Evolutionary conservation across 2,888 invertebrate species (phyloP), one percentile per base, ranked within the genome.

Genomic region (Spatulosminthurus flaviceps): DNA sequence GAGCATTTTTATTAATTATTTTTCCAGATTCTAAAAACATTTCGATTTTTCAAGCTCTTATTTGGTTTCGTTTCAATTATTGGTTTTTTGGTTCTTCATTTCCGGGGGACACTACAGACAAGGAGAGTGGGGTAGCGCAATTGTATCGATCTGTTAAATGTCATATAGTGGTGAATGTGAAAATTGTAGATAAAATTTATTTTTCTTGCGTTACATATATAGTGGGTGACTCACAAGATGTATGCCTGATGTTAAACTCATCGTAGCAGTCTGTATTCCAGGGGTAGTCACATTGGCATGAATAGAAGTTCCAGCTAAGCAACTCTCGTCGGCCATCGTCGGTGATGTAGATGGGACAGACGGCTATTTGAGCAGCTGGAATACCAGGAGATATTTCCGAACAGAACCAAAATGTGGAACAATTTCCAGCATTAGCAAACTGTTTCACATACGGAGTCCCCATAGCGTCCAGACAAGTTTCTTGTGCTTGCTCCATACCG

Each of bases 211-310:
- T 24, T 72, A n/a, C 5, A 34, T 16, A 29, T 19, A 26, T 26
- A 22, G 16, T 34, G 34, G 2, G n/a, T n/a, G 1, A 70, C 69
- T 69, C 29, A 29, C 29, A 29, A 69, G 4, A 4, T 19, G 28
- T n/a, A 41, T 41, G 70, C 19, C 21, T 34, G 7, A 19, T 24
- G 24, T 34, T 41, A 16, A 11, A 41, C 5, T 21, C n/a, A 21
- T 70, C 41, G 21, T 70, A 70, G 24, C 70, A 70, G 7, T 29
- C 19, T 41, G 72, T 51, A 13, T n/a, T 26, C 22, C 22, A 16
- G 13, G 72, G 72, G 26, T 72, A 72, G n/a, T 72, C 72, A 51
- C 72, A 72, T 24, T 24, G 16, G 51, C 72, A 72, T 0, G 1
- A 9, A 4, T 13, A 4, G 26, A 72, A 72, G n/a, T 72, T 72